These are phyloP conservation scores for Pteria penguin DNA, from an alignment of 2,888 invertebrate genomes.

Conservation along the genomic window DNA sequence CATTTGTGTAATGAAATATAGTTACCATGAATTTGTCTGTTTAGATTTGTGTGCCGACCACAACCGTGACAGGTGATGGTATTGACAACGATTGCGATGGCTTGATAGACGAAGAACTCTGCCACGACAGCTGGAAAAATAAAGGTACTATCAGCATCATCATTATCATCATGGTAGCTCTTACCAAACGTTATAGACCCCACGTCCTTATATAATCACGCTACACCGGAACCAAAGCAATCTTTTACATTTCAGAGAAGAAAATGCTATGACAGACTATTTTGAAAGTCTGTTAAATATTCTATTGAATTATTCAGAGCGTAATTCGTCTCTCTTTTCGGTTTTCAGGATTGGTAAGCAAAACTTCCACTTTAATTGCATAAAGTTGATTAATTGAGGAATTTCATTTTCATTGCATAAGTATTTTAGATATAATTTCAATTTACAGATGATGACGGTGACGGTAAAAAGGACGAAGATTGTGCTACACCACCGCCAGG, in stretches of 20 bases:
- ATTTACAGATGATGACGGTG: slow-evolving; percentile 55
- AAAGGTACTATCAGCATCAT: not conserved
- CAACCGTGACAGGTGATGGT: slow-evolving; percentile 52
- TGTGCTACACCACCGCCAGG: slow-evolving; percentile 48
- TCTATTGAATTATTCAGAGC: too few species aligned
- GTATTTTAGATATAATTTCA: not conserved
- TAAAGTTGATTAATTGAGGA: not conserved
- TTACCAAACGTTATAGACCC: not conserved
- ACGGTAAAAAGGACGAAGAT: slow-evolving; percentile 50
- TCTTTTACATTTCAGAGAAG: too few species aligned
- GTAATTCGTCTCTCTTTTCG: too few species aligned
- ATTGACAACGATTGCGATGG: slow-evolving; percentile 59
- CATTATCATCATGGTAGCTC: not conserved
- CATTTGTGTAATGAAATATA: too few species aligned
- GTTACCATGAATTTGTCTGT: too few species aligned
- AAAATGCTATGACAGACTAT: too few species aligned
- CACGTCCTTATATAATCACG: too few species aligned
- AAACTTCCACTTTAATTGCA: too few species aligned
- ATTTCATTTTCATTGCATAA: not conserved
- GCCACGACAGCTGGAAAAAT: slow-evolving; percentile 17
- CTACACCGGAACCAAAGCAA: too few species aligned
- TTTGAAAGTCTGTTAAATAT: too few species aligned
- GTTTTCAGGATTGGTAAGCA: too few species aligned
- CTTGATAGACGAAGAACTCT: slow-evolving; percentile 53
- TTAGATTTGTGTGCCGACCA: slow-evolving; percentile 48